Percentiles rank a stretch among this genome's conserved stretches.
Evolutionary conservation across 1,140 invertebrate genomes (phyloP).

Genomic region (Papilio dardanus): DNA sequence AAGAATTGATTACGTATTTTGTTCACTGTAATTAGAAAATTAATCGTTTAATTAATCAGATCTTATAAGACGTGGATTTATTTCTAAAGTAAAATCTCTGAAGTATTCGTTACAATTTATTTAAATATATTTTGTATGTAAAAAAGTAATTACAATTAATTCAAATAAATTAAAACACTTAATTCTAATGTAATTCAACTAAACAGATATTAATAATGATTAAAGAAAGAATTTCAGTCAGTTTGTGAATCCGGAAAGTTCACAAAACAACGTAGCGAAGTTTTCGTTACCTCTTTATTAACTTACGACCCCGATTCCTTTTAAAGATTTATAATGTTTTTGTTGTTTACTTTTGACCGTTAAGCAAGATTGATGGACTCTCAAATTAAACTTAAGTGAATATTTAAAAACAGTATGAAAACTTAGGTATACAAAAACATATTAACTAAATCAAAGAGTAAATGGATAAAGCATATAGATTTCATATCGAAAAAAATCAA

Average conservation of each 20-base stretch:
- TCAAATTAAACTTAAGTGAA: background rate
- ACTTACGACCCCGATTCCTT: background rate
- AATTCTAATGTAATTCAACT: too few relatives aligned
- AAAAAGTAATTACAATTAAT: too few relatives aligned
- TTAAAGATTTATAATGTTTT: background rate
- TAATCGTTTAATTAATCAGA: slow-evolving; percentile 1
- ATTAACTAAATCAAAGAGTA: too few relatives aligned
- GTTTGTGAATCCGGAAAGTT: background rate
- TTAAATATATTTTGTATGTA: background rate
- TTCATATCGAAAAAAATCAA: too few relatives aligned
- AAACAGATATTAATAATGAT: background rate
- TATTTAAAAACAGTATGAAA: slow-evolving; percentile 1
- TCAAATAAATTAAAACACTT: background rate
- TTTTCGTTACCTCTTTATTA: background rate
- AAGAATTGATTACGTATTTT: background rate
- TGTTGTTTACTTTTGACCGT: background rate
- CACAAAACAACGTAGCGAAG: background rate
- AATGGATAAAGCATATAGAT: too few relatives aligned
- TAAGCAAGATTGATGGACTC: background rate
- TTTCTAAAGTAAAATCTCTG: background rate
- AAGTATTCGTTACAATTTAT: background rate
- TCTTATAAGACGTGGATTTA: background rate
- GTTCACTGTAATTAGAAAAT: slow-evolving; percentile 2
- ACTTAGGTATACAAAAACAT: too few relatives aligned
- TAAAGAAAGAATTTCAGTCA: background rate